Base-by-base conservation (phyloP, 2,797 vertebrate genomes). In the Myotis pilosus region DNA sequence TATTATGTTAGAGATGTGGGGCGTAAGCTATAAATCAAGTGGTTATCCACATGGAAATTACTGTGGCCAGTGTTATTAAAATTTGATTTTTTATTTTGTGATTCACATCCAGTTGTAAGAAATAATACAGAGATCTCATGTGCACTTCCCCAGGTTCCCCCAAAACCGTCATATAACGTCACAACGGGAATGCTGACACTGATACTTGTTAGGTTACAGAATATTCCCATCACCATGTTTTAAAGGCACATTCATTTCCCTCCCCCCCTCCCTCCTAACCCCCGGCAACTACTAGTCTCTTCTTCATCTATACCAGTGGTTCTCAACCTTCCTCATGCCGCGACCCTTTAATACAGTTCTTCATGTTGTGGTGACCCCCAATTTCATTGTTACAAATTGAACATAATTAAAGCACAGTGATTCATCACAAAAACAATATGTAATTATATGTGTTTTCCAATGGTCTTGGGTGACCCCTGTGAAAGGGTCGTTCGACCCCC, bases 21-120 rank as follows among this genome's bases (percentile, higher is more conserved):
- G 69, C 47, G 91, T 89, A 91, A 89, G 57, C 20, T 38, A 94
- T 33, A 93, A 89, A 93, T 72, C 23, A 87, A 87, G 62, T 94
- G 68, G 13, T 44, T 88, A 92, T 84, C 12, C 47, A 93, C 1
- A 8, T 89, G 69, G 51, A 93, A 87, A 79, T 86, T 76, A 92
- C 38, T 66, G 47, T 88, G 75, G 30, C 22, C n/a, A 68, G 8
- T 68, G 36, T 55, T 93, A 17, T 62, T 62, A 15, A 7, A 1
- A 6, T 47, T 55, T 68, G 60, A 87, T 36, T 81, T 89, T 84
- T 82, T 93, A 57, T 68, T 94, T 81, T 47, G 51, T 60, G 49
- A 87, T 82, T 82, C 16, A 95, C 49, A 90, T 57, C 78, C 23
- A 96, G 71, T 53, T 87, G 28, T 86, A 72, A 85, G 81, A 81